phyloP scores from a whole-genome alignment of 2,888 invertebrate genomes.

The Meandrusa payeni region DNA sequence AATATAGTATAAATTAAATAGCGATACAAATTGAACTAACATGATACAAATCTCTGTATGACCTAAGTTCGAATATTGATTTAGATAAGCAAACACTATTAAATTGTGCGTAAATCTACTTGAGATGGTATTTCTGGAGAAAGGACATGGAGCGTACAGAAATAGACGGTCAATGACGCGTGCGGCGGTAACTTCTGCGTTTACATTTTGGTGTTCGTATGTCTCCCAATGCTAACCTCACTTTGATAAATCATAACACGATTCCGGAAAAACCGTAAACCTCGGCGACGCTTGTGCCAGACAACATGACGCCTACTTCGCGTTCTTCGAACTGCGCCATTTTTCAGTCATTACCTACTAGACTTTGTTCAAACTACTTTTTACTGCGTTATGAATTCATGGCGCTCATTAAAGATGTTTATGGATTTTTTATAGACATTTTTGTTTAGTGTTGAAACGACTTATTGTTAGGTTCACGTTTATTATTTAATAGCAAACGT shows the following conservation, averaged over 20 bases:
- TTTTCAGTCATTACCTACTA: slow-evolving; percentile 34
- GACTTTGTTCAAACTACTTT: slow-evolving; percentile 28
- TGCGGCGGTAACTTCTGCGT: slow-evolving; percentile 29
- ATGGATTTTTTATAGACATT: slow-evolving; percentile 9
- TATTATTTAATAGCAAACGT: not conserved
- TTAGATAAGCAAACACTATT: slow-evolving; percentile 31
- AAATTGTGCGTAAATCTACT: slow-evolving; percentile 27
- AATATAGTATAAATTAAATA: too few relatives aligned
- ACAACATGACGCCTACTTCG: slow-evolving; percentile 52
- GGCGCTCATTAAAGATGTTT: slow-evolving; percentile 24
- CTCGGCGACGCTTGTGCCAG: slow-evolving; percentile 40
- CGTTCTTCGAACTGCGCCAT: slow-evolving; percentile 27
- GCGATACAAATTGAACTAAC: too few relatives aligned
- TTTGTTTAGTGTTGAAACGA: not conserved
- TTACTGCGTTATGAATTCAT: slow-evolving; percentile 34
- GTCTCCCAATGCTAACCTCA: slow-evolving; percentile 3
- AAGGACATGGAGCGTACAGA: slow-evolving; percentile 55
- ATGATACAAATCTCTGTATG: too few relatives aligned
- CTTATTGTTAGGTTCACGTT: not conserved
- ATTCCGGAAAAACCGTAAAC: slow-evolving; percentile 33
- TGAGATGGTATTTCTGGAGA: slow-evolving; percentile 54
- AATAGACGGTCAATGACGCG: slow-evolving; percentile 68
- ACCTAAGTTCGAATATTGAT: slow-evolving; percentile 12
- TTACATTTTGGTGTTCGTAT: slow-evolving; percentile 11
- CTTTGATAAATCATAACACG: slow-evolving; percentile 15